Conservation (phyloP, 2,113 vertebrate species). For the Anthoscopus minutus region DNA sequence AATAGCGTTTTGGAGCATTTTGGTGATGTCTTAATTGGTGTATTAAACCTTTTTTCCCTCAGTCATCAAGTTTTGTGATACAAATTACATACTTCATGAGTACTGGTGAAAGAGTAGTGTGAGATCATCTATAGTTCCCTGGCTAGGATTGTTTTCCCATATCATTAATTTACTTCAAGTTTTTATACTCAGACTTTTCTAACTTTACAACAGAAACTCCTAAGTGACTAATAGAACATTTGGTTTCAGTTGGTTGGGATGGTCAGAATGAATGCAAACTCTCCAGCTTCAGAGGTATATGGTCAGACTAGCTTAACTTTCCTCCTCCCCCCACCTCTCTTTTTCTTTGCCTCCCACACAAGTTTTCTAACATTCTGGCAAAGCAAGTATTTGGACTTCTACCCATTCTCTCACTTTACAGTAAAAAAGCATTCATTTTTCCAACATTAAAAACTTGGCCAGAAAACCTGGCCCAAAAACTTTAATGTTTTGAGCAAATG, state of each 20-base stretch:
- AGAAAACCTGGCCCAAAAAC: background rate
- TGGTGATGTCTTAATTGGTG: conserved; percentile 32
- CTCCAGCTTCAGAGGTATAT: background rate
- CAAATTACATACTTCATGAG: conserved; percentile 29
- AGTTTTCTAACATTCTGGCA: conserved; percentile 39
- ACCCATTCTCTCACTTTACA: conserved; percentile 53
- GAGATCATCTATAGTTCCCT: conserved; percentile 33
- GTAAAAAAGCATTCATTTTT: conserved; percentile 42
- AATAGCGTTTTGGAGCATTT: conserved; percentile 35
- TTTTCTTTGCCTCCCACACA: conserved; percentile 10
- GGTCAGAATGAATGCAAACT: background rate
- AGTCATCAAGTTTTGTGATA: conserved; percentile 44
- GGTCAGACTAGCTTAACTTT: background rate
- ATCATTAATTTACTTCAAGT: conserved; percentile 13
- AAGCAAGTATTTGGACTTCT: conserved; percentile 23
- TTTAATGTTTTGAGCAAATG: conserved; percentile 55
- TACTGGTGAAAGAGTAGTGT: background rate
- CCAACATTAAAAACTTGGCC: conserved; percentile 34
- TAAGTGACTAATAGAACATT: conserved; percentile 10
- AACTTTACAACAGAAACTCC: conserved; percentile 28
- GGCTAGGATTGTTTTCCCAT: conserved; percentile 15
- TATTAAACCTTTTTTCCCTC: background rate
- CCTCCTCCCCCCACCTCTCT: fast-evolving
- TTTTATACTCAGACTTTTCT: conserved; percentile 31
- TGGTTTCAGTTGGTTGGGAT: conserved; percentile 7